Evolutionary conservation across 2,888 invertebrate genomes (phyloP).

Genomic region (Ferdinandea cuprea): DNA sequence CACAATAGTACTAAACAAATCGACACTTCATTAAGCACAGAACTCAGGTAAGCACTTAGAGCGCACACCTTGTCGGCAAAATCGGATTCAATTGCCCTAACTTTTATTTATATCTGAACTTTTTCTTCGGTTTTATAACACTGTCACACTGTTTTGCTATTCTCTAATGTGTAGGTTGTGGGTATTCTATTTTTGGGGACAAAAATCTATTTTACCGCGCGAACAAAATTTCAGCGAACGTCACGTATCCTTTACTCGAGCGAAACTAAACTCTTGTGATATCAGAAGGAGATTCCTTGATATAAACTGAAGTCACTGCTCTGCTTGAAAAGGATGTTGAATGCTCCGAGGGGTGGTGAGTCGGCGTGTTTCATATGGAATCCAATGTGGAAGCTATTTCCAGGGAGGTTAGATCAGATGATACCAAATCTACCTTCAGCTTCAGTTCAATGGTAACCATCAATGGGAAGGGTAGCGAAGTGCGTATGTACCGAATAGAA

Average conservation of each 20-base stretch:
- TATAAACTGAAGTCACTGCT: slow-evolving; percentile 32
- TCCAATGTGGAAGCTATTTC: slow-evolving; percentile 47
- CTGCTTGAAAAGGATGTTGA: slow-evolving; percentile 47
- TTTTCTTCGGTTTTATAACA: slow-evolving; percentile 24
- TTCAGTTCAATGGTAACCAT: slow-evolving; percentile 48
- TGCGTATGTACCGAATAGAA: slow-evolving; percentile 11
- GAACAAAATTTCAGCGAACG: slow-evolving; percentile 52
- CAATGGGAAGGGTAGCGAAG: slow-evolving; percentile 17
- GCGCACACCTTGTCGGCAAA: slow-evolving; percentile 33
- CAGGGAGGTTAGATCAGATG: not conserved
- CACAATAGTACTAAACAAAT: slow-evolving; percentile 33
- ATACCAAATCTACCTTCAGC: slow-evolving; percentile 4
- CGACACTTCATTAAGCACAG: slow-evolving; percentile 54
- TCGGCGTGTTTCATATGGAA: slow-evolving; percentile 55
- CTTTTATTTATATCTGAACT: slow-evolving; percentile 44
- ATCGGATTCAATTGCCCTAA: slow-evolving; percentile 37
- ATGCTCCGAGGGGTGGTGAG: slow-evolving; percentile 56
- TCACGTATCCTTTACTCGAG: slow-evolving; percentile 74
- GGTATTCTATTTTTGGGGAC: slow-evolving; percentile 19
- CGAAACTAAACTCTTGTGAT: slow-evolving; percentile 67
- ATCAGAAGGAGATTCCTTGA: slow-evolving; percentile 67
- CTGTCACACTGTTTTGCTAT: slow-evolving; percentile 42
- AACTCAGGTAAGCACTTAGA: slow-evolving; percentile 23
- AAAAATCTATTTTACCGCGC: slow-evolving; percentile 41
- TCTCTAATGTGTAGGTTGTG: slow-evolving; percentile 9